Base-by-base conservation (phyloP, 2,797 vertebrate genomes). In the Decapterus maruadsi region DNA sequence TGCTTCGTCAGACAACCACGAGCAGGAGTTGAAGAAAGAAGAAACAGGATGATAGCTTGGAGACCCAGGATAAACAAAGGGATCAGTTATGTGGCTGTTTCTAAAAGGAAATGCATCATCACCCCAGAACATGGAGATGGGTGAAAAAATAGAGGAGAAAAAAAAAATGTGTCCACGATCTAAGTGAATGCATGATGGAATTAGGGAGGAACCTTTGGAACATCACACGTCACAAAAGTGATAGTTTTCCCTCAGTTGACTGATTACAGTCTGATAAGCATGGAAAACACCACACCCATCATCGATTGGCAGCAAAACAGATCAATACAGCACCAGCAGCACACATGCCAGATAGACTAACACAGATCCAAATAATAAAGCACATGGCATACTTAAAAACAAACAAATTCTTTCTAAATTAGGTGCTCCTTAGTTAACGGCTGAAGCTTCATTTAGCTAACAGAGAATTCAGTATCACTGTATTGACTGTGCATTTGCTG, bases 191-290 rank as follows among this genome's bases (percentile, higher is more conserved):
- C 84, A 83, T 89, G 87, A 89, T 88, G 66, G 87, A 84, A 89
- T 91, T 92, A 93, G 93, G 68, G 80, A 78, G 43, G 86, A 94
- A 94, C 91, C 92, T 95, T 92, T 93, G 87, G 80, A 94, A 90
- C 92, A 91, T 92, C 89, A 87, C 67, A 77, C 66, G 74, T 85
- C 93, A 93, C 91, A 91, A 83, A 96, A 92, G 90, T 89, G 90
- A 96, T 93, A 94, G 92, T 93, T 92, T 94, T 95, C 91, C 90
- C 84, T 83, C 92, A 94, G 86, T 90, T 96, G 94, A 95, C 90
- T 94, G 94, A 95, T 95, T 95, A 95, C 78, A 93, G 86, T 87
- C 90, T 92, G 93, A 95, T 95, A 94, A 92, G 89, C 91, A 89
- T 89, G 91, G 94, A 94, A 94, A 95, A 95, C 91, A 93, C 91